Percentiles rank a stretch among this genome's conserved stretches.
These are phyloP conservation scores for Heliothis peltigera DNA, from an alignment of 2,888 invertebrate genomes.

Conservation along the genomic window DNA sequence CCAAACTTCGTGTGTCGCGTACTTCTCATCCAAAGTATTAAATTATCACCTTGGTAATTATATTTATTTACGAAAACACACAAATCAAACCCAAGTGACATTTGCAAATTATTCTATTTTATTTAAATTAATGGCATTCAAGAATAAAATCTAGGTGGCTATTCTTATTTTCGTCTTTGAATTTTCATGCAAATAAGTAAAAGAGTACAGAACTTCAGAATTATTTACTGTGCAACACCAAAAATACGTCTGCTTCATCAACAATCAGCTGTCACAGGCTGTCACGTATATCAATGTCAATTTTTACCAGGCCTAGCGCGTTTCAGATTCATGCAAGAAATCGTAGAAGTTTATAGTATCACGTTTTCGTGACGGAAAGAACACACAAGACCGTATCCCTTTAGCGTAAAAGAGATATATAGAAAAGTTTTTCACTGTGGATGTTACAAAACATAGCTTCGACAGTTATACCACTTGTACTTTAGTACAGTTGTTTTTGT, in stretches of 20 bases:
- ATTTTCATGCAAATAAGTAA: background rate
- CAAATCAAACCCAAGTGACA: constrained; percentile 45
- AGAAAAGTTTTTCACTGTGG: background rate
- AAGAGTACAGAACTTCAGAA: background rate
- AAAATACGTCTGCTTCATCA: background rate
- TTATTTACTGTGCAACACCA: constrained; percentile 3
- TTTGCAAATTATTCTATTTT: constrained; percentile 30
- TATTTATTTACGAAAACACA: constrained; percentile 64
- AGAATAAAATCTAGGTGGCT: constrained; percentile 53
- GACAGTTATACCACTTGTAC: too few relatives aligned
- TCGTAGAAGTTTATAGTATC: background rate
- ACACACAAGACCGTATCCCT: background rate
- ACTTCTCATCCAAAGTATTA: constrained; percentile 48
- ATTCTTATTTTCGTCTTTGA: background rate
- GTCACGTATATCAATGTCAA: background rate
- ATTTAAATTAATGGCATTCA: constrained; percentile 17
- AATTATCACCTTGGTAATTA: constrained; percentile 74
- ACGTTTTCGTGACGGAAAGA: constrained; percentile 16
- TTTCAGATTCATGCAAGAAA: background rate
- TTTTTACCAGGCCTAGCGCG: background rate
- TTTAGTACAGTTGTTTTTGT: constrained; percentile 45
- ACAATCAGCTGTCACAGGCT: background rate
- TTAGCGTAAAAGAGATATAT: constrained; percentile 13
- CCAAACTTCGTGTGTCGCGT: constrained; percentile 34
- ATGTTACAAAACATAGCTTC: background rate